Evolutionary conservation across 2,113 vertebrate species (phyloP), one percentile per base, ranked within the genome.

Genomic region (Pavo muticus): DNA sequence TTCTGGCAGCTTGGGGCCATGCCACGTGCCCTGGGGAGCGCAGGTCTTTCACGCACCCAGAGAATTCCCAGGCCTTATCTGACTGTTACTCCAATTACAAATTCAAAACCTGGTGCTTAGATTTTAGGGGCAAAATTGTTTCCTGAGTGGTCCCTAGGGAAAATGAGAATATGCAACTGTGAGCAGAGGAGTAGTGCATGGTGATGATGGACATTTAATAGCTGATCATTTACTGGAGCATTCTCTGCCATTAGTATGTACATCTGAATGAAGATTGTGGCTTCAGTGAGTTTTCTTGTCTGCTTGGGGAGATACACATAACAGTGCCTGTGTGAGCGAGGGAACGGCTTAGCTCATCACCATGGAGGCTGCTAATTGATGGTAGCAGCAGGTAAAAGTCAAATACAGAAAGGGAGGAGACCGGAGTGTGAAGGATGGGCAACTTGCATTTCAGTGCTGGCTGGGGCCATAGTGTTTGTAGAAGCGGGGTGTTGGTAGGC

Each of bases 371-470:
- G 77, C 20, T 23, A 18, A 19, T 14, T 3, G 5, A 3, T 37
- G 29, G 7, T 4, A 29, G 27, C 12, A 42, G 56, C 44, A 71
- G 47, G 23, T 15, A 10, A 10, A 12, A 40, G 16, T 15, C 48
- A 39, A 25, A 45, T 8, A 29, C 40, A 24, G 18, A 13, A 10
- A 83, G 12, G 11, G 21, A 61, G 25, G 61, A 57, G 19, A 4
- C 11, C 20, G 80, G 12, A 35, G 11, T 1, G 30, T 17, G 52
- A 30, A 67, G 40, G 1, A 1, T 18, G 52, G 20, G 39, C 30
- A 50, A 0, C 14, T 6, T 10, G 27, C 25, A 1, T 20, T 50
- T 60, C 5, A 4, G 48, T 2, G 0, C 42, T 59, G 56, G 9
- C 44, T 42, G 61, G 11, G 15, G 24, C 54, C 3, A 0, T 7